These are phyloP conservation scores for Phasia obesa DNA, from an alignment of 2,888 invertebrate species.

Conservation along the genomic window DNA sequence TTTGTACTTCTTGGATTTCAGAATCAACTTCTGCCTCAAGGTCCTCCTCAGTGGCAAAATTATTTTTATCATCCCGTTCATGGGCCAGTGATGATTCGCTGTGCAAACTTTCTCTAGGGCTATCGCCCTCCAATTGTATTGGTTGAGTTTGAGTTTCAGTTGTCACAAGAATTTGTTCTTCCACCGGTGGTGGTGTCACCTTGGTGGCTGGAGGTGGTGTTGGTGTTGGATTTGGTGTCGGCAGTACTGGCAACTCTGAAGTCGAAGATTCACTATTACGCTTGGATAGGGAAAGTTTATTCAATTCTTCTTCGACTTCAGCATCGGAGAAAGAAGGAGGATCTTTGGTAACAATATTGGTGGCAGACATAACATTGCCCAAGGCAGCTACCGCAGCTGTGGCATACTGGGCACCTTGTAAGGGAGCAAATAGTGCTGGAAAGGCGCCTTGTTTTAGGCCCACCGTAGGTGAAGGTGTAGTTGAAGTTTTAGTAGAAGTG, in stretches of 20 bases:
- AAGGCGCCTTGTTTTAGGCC: slow-evolving; percentile 65
- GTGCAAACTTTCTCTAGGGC: slow-evolving; percentile 61
- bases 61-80: slow-evolving; percentile 43
- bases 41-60: slow-evolving; percentile 49
- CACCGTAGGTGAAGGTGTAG: slow-evolving; percentile 76
- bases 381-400: slow-evolving; percentile 59
- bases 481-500: slow-evolving; percentile 71
- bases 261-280: slow-evolving; percentile 72
- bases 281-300: slow-evolving; percentile 71
- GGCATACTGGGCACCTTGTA: slow-evolving; percentile 66
- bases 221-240: slow-evolving; percentile 72
- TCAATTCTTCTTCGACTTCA: slow-evolving; percentile 74
- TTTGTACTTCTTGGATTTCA: slow-evolving; percentile 77
- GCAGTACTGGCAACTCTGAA: slow-evolving; percentile 63
- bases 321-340: slow-evolving; percentile 73
- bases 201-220: slow-evolving; percentile 74
- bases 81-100: slow-evolving; percentile 54
- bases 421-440: slow-evolving; percentile 70
- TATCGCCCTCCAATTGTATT: slow-evolving; percentile 32
- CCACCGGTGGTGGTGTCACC: slow-evolving; percentile 72
- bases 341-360: slow-evolving; percentile 72
- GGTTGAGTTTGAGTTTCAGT: slow-evolving; percentile 46
- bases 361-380: slow-evolving; percentile 57
- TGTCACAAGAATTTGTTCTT: slow-evolving; percentile 55
- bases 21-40: slow-evolving; percentile 69